Percentiles rank a stretch among this genome's conserved stretches.
phyloP scores from a whole-genome alignment of 2,113 vertebrate genomes.

The Neotragus moschatus region DNA sequence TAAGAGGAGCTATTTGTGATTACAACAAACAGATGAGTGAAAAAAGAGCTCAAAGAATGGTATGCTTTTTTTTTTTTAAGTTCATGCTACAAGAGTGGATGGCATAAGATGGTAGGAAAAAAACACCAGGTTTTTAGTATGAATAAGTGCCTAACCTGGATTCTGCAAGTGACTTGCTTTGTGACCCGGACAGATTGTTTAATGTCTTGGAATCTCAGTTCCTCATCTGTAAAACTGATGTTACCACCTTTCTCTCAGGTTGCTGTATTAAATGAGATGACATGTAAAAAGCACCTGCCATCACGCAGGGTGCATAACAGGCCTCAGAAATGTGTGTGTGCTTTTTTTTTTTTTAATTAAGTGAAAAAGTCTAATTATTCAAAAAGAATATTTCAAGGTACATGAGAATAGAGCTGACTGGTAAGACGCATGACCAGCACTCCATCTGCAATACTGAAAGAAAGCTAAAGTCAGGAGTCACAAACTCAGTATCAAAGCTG shows the following conservation, averaged over 20 bases:
- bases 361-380: conserved; percentile 53
- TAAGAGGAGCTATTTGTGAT: not conserved
- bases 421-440: not conserved
- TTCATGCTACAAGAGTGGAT: not conserved
- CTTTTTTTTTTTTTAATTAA: conserved; percentile 49
- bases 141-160: not conserved
- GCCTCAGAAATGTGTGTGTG: not conserved
- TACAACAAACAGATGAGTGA: not conserved
- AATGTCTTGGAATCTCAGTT: not conserved
- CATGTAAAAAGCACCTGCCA: not conserved
- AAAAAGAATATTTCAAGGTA: conserved; percentile 31
- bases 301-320: not conserved
- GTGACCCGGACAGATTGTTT: not conserved
- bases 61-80: not conserved
- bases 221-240: not conserved
- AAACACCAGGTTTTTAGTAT: not conserved
- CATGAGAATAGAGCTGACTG: not conserved
- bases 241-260: not conserved
- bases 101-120: not conserved
- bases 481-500: conserved; percentile 38
- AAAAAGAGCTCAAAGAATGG: not conserved
- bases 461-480: conserved; percentile 36
- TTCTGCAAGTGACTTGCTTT: not conserved
- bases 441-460: conserved; percentile 48
- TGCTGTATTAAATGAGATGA: not conserved